Evolutionary conservation across 2,888 invertebrate species (phyloP), one percentile per base, ranked within the genome.

Genomic region (Mesorhabditis spiculigera): DNA sequence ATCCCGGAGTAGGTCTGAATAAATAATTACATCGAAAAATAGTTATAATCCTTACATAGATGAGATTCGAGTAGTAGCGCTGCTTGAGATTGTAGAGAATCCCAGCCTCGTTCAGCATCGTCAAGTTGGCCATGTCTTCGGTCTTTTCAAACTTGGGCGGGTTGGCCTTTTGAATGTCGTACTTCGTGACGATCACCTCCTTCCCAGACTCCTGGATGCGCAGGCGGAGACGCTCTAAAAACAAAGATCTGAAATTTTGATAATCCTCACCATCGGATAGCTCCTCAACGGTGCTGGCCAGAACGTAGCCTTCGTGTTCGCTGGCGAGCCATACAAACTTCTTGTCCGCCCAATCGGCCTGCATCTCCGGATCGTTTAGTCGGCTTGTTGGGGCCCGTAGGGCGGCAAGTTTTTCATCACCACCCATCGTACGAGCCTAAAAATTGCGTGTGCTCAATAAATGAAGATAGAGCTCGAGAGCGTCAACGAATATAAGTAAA

Each of bases 261-360:
- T 13, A 43, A 43, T 45, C 28, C 71, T 95, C 94, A 86, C 95
- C 92, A 88, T 96, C 95, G 43, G 72, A 93, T 79, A 94, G 94
- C 87, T 96, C 96, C 75, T 92, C 92, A 89, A 94, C 94, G 88
- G 98, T 93, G 84, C 93, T 92, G 77, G 96, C 97, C 75, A 95
- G 92, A 81, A 95, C 94, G 89, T 98, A 98, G 43, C 84, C 86
- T 61, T 82, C 81, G 83, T 89, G 90, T 86, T 95, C 96, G 90
- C 96, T 95, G 69, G 98, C 98, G 85, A 99, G 93, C 98, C 98
- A 99, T 81, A 97, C 93, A 85, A 97, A 90, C 86, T 94, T 91
- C 89, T 97, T 97, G 87, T 95, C 93, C 83, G 97, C 94, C 98
- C 98, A 99, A 90, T 98, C 97, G 73, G 98, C 96, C 89, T 97